These are phyloP conservation scores for Xiphophorus maculatus DNA, from an alignment of 2,113 vertebrate genomes.

Conservation along the genomic window DNA sequence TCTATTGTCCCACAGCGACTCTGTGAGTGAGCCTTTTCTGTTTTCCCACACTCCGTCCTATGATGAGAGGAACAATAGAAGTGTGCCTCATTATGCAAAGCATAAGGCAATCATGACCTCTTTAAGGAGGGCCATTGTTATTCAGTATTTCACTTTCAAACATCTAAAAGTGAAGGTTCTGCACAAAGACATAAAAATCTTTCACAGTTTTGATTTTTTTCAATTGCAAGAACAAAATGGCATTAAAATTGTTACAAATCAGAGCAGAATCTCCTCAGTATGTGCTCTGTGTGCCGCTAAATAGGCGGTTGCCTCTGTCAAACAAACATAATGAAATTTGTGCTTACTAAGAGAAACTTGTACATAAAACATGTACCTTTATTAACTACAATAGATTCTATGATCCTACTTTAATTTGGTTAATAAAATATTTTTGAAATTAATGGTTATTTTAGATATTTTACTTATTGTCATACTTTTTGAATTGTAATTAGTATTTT, in stretches of 20 bases:
- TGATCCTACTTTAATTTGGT: not conserved
- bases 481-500: not conserved
- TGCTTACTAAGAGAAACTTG: conserved; percentile 6
- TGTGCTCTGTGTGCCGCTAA: not conserved
- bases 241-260: not conserved
- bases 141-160: not conserved
- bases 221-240: not conserved
- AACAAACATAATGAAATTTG: not conserved
- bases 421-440: not conserved
- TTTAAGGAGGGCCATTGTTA: not conserved
- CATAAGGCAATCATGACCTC: conserved; percentile 13
- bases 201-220: not conserved
- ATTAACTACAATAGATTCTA: not conserved
- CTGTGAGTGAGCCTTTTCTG: conserved; percentile 70
- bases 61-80: conserved; percentile 73
- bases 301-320: conserved; percentile 1
- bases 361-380: not conserved
- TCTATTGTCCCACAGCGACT: conserved; percentile 56
- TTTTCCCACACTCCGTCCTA: conserved; percentile 76
- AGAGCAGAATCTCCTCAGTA: not conserved
- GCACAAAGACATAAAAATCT: too few species aligned
- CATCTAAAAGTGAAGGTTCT: not conserved
- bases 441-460: too few species aligned
- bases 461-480: too few species aligned
- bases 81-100: conserved; percentile 70